Evolutionary conservation across 2,797 vertebrate genomes (phyloP).

Genomic region (Rhinella marina): DNA sequence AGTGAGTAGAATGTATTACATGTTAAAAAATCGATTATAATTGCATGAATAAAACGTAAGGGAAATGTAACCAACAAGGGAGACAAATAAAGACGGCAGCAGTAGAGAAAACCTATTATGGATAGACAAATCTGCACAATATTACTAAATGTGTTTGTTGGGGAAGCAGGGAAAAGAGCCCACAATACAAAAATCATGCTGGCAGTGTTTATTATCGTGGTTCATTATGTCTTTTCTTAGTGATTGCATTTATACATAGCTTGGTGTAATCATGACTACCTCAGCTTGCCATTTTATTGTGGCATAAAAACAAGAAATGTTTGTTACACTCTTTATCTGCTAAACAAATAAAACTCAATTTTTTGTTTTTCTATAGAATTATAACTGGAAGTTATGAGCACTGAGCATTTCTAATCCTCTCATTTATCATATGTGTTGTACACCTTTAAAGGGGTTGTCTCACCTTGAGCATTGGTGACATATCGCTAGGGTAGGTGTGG

Average conservation of each 20-base stretch:
- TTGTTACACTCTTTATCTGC: slow-evolving; percentile 24
- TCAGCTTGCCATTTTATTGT: slow-evolving; percentile 17
- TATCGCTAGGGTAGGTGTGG: too few relatives aligned
- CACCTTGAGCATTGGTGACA: too few relatives aligned
- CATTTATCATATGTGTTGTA: slow-evolving; percentile 2
- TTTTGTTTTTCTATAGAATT: background rate
- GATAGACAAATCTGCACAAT: slow-evolving; percentile 9
- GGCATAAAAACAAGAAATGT: slow-evolving; percentile 24
- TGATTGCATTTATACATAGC: slow-evolving; percentile 3
- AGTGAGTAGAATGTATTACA: background rate
- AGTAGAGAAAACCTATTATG: slow-evolving; percentile 18
- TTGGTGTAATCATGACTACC: slow-evolving; percentile 5
- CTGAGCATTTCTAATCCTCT: background rate
- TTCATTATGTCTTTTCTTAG: slow-evolving; percentile 9
- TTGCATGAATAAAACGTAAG: background rate
- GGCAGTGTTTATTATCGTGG: slow-evolving; percentile 22
- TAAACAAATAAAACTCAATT: slow-evolving; percentile 21
- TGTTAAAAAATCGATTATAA: background rate
- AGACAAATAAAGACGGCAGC: background rate
- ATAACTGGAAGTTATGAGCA: background rate
- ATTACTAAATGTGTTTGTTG: slow-evolving; percentile 20
- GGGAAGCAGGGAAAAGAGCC: background rate
- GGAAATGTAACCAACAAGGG: background rate
- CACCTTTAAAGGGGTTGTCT: background rate
- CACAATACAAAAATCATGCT: slow-evolving; percentile 12